Conservation (phyloP, 2,797 vertebrate species). For the Phylloscopus collybita region DNA sequence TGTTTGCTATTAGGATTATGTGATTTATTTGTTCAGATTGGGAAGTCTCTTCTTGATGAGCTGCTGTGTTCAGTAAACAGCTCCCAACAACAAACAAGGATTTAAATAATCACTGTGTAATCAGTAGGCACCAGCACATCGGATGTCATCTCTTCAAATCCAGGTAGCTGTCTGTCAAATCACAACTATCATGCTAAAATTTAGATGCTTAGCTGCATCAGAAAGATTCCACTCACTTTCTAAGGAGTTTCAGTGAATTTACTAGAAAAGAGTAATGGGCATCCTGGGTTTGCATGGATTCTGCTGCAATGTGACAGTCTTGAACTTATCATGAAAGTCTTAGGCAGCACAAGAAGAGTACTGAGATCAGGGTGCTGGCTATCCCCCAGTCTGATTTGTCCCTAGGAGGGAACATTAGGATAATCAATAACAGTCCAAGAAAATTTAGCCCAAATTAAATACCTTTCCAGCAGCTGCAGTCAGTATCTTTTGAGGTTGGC, state of each 20-base stretch:
- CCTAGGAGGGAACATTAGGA: not conserved
- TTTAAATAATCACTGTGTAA: constrained; percentile 78
- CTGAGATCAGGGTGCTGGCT: not conserved
- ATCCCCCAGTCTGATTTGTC: not conserved
- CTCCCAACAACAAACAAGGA: constrained; percentile 72
- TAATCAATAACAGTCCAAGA: not conserved
- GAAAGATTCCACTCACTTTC: not conserved
- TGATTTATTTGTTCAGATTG: constrained; percentile 71
- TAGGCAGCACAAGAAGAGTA: not conserved
- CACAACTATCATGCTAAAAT: not conserved
- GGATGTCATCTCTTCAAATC: constrained; percentile 51
- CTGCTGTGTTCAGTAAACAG: constrained; percentile 68
- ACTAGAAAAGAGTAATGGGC: no score
- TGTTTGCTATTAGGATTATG: constrained; percentile 72
- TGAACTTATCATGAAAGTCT: not conserved
- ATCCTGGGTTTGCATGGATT: not conserved
- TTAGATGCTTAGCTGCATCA: not conserved
- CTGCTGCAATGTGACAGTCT: not conserved
- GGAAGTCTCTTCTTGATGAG: constrained; percentile 68
- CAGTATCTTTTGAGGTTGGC: not conserved
- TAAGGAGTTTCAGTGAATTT: not conserved
- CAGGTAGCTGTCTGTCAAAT: constrained; percentile 59
- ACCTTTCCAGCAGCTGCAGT: not conserved
- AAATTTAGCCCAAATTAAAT: not conserved
- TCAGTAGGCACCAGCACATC: constrained; percentile 65